Evolutionary conservation across 2,888 invertebrate species (phyloP), one percentile per base, ranked within the genome.

Genomic region (Nycteola revayana): DNA sequence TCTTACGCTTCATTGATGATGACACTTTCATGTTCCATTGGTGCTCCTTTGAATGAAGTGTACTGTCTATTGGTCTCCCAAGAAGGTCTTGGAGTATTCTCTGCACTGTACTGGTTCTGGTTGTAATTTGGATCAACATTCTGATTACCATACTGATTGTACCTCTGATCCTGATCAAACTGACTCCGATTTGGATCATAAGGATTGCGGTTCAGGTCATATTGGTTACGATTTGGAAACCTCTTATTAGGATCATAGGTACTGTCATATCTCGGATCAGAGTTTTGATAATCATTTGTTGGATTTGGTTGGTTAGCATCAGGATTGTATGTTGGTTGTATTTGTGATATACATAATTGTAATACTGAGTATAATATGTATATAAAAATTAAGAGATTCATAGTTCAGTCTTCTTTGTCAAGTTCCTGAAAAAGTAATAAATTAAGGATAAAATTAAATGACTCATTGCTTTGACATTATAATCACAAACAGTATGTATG

Each of bases 1-100:
- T 86, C 90, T 90, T 70, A 90, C 90, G 90, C 90, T 66, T 90
- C 90, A 71, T 85, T 87, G 25, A 90, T 89, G 23, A 90, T 90
- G 25, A 90, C 74, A 63, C 82, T 90, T 14, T 88, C 88, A 50
- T 84, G 75, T 36, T 89, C 89, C 27, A 87, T 34, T 7, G 77
- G 65, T 7, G 70, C 69, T 32, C 64, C 61, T 32, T 74, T 75
- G 36, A 52, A 75, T 1, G 81, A 62, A 17, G 70, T 64, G 26
- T 72, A 84, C 3, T 67, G 66, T 8, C 71, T 64, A 7, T 74
- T 59, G 0, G 47, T 58, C 1, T 85, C 85, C 85, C 85, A 87
- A 0, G 68, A 33, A 0, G 82, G 72, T 32, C 67, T 69, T 0
- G 66, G 71, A 24, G 75, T 75, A 14, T 66, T 75, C 1, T 86